Evolutionary conservation across 2,797 vertebrate genomes (phyloP).

Genomic region (Anniella stebbinsi): DNA sequence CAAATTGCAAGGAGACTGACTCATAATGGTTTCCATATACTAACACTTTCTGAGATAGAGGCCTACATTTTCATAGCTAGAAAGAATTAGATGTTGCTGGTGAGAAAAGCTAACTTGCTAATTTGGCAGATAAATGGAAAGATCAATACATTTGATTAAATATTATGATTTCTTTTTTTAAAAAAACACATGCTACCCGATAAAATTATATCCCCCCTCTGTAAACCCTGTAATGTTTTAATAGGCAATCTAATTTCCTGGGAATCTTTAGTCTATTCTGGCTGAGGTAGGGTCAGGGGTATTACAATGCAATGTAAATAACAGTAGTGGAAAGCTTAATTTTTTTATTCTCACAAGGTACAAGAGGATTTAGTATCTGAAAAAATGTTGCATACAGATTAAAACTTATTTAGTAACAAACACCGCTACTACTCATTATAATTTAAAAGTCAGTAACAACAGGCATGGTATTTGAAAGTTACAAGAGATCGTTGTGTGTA

Average conservation of each 20-base stretch:
- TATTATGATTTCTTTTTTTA: rapidly evolving
- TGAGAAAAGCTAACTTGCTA: background rate
- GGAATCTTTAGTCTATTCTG: conserved; percentile 7
- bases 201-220: conserved; percentile 11
- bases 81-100: background rate
- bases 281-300: background rate
- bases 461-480: background rate
- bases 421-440: background rate
- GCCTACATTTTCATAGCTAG: background rate
- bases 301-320: background rate
- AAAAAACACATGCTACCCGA: background rate
- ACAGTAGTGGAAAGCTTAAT: too few relatives aligned
- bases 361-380: background rate
- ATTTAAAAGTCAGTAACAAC: background rate
- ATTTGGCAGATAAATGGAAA: conserved; percentile 38
- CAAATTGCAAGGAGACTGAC: background rate
- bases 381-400: background rate
- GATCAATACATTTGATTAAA: background rate
- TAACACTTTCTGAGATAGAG: background rate
- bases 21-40: background rate
- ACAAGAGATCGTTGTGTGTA: background rate
- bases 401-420: background rate
- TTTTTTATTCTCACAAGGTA: background rate
- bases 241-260: background rate
- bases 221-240: background rate